These are phyloP conservation scores for Ommatoiulus sabulosus DNA, from an alignment of 2,888 invertebrate species.

Conservation along the genomic window DNA sequence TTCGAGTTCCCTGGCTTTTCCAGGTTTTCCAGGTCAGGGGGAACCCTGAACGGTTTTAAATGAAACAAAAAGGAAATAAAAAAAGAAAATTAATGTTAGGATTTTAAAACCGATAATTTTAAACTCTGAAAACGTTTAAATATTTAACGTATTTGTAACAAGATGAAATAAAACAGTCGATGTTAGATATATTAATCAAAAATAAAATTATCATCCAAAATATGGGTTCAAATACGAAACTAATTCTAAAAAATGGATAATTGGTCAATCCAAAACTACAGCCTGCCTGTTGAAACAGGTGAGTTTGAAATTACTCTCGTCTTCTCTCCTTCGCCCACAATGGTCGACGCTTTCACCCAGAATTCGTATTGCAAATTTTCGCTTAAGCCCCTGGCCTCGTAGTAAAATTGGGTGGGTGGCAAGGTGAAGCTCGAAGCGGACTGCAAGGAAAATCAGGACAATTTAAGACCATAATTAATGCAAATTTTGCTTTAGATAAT, in stretches of 20 bases:
- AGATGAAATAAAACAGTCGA: neutral
- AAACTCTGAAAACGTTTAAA: too few species aligned
- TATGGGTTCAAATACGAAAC: neutral
- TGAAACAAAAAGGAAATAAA: too few species aligned
- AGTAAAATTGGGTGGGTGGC: conserved; percentile 59
- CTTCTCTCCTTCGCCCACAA: conserved; percentile 59
- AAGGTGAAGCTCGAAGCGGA: conserved; percentile 58
- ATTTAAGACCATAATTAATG: neutral
- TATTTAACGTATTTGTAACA: too few species aligned
- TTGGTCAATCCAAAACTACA: conserved; percentile 47
- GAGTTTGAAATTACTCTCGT: conserved; percentile 59
- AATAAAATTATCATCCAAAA: neutral
- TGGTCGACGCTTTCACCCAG: conserved; percentile 60
- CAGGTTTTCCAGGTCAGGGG: too few species aligned
- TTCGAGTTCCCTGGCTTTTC: too few species aligned
- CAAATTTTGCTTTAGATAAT: conserved; percentile 4
- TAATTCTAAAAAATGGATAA: conserved; percentile 48
- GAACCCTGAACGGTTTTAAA: too few species aligned
- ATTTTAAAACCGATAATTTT: neutral
- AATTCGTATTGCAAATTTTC: conserved; percentile 60
- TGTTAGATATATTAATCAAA: neutral
- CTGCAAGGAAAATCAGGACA: conserved; percentile 52
- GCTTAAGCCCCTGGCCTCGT: conserved; percentile 59
- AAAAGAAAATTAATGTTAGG: neutral
- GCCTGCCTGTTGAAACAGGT: conserved; percentile 59